Evolutionary conservation across 2,113 vertebrate species (phyloP), one percentile per base, ranked within the genome.

Genomic region (Blennius ocellaris): DNA sequence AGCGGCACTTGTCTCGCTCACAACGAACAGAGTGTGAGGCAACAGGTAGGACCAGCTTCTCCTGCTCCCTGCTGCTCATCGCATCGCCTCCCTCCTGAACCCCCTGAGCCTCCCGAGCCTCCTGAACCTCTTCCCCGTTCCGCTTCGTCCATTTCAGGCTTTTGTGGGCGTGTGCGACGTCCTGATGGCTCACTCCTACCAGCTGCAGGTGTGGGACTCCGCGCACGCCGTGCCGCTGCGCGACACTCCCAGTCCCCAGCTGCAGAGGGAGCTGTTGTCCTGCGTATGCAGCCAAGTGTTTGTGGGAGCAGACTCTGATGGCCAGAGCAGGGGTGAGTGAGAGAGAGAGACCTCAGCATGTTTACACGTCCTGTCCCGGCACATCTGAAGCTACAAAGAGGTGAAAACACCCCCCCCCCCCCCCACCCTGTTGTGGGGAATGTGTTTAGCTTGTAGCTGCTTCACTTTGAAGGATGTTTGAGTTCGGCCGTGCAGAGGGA

Each of bases 151-250:
- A 11, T 3, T 11, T 7, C 0, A 98, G 96, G 94, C 95, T 9
- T 97, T 98, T 57, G 71, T 94, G 78, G 91, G 94, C 5, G 87
- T 96, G 8, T 97, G 96, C 66, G 96, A 97, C 58, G 87, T 96
- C 53, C 91, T 98, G 80, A 91, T 93, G 11, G 94, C 96, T 85
- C 91, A 96, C 56, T 95, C 92, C 69, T 94, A 95, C 87, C 94
- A 94, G 90, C 84, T 93, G 6, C 92, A 92, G n/a, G 75, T 89
- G 69, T 88, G 92, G 90, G 89, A 92, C n/a, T 89, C 90, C 0
- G 59, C 90, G 69, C 78, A 81, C 40, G 74, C 55, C 0, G 69
- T 85, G n/a, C 86, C 92, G 0, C 81, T 94, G 47, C 78, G 92
- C 52, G 95, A 93, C 84, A 93, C 93, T 6, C 94, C 95, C 71